These are phyloP conservation scores for Stigmatopora argus DNA, from an alignment of 2,113 vertebrate species.

Conservation along the genomic window DNA sequence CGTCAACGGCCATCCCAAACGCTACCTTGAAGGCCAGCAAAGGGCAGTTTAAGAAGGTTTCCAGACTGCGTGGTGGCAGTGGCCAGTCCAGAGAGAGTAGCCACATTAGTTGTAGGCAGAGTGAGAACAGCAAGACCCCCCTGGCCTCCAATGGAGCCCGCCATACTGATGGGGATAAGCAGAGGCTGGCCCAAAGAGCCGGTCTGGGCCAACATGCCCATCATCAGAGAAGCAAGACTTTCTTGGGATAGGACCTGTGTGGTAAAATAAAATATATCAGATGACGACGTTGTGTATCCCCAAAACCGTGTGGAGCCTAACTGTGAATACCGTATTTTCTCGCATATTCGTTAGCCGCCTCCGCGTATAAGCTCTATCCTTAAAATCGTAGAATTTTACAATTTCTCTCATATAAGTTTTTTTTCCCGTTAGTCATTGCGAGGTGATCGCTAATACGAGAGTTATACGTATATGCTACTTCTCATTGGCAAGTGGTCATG, in stretches of 20 bases:
- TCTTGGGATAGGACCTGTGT: constrained; percentile 93
- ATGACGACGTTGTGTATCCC: neutral
- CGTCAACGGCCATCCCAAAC: neutral
- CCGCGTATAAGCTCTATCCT: no score
- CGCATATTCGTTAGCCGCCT: no score
- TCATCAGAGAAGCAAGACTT: constrained; percentile 91
- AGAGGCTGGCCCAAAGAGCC: constrained; percentile 91
- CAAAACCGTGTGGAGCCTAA: no score
- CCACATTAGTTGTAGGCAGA: constrained; percentile 86
- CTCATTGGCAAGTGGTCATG: no score
- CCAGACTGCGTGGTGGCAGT: constrained; percentile 72
- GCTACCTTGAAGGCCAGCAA: constrained; percentile 87
- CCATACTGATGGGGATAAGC: constrained; percentile 95
- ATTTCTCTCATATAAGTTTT: no score
- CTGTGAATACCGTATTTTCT: no score
- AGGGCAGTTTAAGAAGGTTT: constrained; percentile 86
- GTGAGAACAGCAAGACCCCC: constrained; percentile 91
- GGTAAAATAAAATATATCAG: neutral
- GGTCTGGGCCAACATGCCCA: constrained; percentile 92
- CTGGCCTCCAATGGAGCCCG: constrained; percentile 86
- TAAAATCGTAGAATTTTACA: no score
- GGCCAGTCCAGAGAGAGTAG: constrained; percentile 82
- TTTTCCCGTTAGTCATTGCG: no score
- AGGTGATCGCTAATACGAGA: no score
- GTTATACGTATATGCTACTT: no score